A percentile compares a stretch with the other conserved stretches of the same genome.
Evolutionary conservation across 2,888 invertebrate species (phyloP).

Genomic region (Carpatolechia fugitivella): DNA sequence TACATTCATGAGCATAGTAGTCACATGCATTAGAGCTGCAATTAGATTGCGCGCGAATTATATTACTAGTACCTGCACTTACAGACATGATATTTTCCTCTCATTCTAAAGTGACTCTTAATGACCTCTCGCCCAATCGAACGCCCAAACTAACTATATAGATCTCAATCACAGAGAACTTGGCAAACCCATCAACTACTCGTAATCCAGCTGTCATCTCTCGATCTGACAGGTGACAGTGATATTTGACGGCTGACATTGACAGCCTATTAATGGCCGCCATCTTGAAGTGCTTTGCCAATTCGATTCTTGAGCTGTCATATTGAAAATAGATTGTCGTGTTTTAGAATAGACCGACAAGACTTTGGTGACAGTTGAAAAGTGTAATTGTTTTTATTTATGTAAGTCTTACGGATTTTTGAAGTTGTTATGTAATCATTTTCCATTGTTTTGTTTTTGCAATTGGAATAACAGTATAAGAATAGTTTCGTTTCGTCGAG

Average conservation of each 20-base stretch:
- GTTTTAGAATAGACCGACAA: slow-evolving; percentile 1
- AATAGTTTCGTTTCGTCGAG: too few relatives aligned
- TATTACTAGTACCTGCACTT: too few relatives aligned
- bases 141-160: background rate
- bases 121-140: background rate
- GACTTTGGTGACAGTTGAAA: background rate
- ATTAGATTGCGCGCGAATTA: too few relatives aligned
- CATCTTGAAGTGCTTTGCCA: slow-evolving; percentile 37
- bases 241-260: slow-evolving; percentile 35
- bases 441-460: too few relatives aligned
- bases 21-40: too few relatives aligned
- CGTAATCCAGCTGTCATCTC: slow-evolving; percentile 21
- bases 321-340: slow-evolving; percentile 18
- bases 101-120: too few relatives aligned
- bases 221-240: slow-evolving; percentile 16
- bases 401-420: too few relatives aligned
- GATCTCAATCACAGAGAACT: background rate
- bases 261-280: slow-evolving; percentile 49
- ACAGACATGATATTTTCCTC: too few relatives aligned
- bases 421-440: too few relatives aligned
- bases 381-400: background rate
- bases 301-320: slow-evolving; percentile 43
- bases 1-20: too few relatives aligned
- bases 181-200: slow-evolving; percentile 23
- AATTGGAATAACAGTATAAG: too few relatives aligned